These are phyloP conservation scores for Hepsetus odoe DNA, from an alignment of 2,113 vertebrate genomes.

Conservation along the genomic window DNA sequence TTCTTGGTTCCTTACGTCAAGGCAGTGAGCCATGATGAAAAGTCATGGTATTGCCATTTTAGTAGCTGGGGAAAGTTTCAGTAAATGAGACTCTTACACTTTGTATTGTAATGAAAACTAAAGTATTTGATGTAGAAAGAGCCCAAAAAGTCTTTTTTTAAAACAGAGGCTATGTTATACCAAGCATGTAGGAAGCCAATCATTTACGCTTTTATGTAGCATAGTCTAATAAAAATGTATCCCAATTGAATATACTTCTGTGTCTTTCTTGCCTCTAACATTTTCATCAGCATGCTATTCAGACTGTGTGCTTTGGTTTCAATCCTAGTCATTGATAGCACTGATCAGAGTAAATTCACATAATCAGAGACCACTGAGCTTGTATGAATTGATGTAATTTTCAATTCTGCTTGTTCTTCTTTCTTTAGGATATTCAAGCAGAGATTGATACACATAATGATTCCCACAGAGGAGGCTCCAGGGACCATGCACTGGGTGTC, in stretches of 20 bases:
- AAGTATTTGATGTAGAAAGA: not conserved
- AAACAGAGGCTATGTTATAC: not conserved
- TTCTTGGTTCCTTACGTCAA: not conserved
- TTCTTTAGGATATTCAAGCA: conserved; percentile 83
- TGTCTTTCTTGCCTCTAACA: not conserved
- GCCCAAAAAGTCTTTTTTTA: no score
- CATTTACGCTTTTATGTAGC: not conserved
- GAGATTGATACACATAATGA: conserved; percentile 85
- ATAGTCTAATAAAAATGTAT: not conserved
- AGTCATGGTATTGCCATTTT: not conserved
- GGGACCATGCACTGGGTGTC: conserved; percentile 79
- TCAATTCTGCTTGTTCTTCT: conserved; percentile 1
- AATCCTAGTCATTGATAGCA: not conserved
- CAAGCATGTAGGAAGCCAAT: not conserved
- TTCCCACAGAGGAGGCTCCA: conserved; percentile 81
- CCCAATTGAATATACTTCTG: not conserved
- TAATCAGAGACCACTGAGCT: conserved; percentile 24
- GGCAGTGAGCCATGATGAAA: not conserved
- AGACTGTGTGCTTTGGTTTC: not conserved
- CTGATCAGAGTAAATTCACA: not conserved
- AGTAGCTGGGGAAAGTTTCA: not conserved
- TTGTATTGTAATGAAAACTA: not conserved
- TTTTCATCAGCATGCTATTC: conserved; percentile 14
- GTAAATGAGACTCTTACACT: not conserved
- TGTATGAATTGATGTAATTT: conserved; percentile 13